phyloP scores from a whole-genome alignment of 1,140 invertebrate species.

The Samia ricini region DNA sequence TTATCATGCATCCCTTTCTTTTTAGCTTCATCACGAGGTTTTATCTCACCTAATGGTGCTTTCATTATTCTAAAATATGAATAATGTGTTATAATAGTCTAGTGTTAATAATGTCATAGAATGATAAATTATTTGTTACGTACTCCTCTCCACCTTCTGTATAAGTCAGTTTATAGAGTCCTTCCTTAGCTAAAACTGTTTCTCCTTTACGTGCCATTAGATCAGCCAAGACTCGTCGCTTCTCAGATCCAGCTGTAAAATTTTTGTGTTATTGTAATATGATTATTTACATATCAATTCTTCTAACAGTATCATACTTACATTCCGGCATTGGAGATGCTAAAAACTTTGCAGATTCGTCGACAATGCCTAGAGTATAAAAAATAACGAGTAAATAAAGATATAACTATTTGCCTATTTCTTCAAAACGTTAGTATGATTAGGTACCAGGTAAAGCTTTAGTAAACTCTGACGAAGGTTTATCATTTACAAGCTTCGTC shows the following conservation, averaged over 20 bases:
- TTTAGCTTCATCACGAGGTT: conserved; percentile 25
- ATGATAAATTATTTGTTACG: conserved; percentile 16
- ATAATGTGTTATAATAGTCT: not conserved
- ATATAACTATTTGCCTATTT: not conserved
- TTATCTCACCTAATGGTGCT: conserved; percentile 37
- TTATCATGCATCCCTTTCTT: conserved; percentile 30
- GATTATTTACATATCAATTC: conserved; percentile 8
- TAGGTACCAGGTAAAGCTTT: conserved; percentile 40
- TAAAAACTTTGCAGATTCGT: conserved; percentile 47
- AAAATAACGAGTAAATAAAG: not conserved
- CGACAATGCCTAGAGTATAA: conserved; percentile 36
- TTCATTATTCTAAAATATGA: conserved; percentile 32
- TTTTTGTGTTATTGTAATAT: not conserved
- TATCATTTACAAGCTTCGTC: conserved; percentile 30
- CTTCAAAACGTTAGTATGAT: too few relatives aligned
- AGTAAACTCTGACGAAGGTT: conserved; percentile 27
- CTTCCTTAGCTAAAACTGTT: conserved; percentile 33
- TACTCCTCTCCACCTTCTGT: conserved; percentile 46
- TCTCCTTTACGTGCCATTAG: conserved; percentile 46
- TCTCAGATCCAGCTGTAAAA: conserved; percentile 35
- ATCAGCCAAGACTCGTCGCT: conserved; percentile 42
- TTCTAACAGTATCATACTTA: conserved; percentile 25
- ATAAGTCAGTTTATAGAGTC: conserved; percentile 46
- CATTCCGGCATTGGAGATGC: conserved; percentile 45
- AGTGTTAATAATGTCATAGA: not conserved